Evolutionary conservation across 2,797 vertebrate genomes (phyloP).

Genomic region (Salmo trutta): DNA sequence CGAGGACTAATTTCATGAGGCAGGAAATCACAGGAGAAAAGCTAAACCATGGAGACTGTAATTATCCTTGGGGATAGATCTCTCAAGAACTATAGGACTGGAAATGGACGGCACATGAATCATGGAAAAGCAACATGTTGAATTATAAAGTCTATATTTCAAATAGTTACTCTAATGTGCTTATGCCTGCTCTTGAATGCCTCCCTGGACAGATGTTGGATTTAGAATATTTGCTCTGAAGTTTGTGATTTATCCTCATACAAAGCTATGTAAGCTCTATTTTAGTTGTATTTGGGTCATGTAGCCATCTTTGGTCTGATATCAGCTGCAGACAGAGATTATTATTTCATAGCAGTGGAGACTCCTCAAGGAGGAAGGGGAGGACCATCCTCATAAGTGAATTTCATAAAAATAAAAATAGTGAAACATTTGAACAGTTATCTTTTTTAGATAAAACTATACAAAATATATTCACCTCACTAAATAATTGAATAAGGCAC

Average conservation of each 20-base stretch:
- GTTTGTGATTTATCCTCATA: not conserved
- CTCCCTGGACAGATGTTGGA: constrained; percentile 15
- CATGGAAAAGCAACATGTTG: constrained; percentile 52
- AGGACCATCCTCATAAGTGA: no score
- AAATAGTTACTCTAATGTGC: constrained; percentile 35
- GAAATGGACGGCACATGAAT: constrained; percentile 61
- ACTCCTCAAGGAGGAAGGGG: no score
- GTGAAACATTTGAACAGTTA: no score
- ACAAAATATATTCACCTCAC: no score
- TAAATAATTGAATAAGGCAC: no score
- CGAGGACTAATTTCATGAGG: constrained; percentile 70
- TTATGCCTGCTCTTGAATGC: constrained; percentile 24
- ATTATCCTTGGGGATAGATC: constrained; percentile 74
- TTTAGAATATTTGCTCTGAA: not conserved
- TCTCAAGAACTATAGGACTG: constrained; percentile 60
- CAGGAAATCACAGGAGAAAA: constrained; percentile 76
- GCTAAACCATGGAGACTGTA: constrained; percentile 69
- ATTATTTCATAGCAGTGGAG: not conserved
- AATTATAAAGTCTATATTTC: constrained; percentile 34
- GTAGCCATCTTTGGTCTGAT: constrained; percentile 3
- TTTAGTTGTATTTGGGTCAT: not conserved
- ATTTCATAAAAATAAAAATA: no score
- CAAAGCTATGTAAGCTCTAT: not conserved
- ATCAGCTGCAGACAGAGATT: not conserved
- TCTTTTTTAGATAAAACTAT: no score